Base-by-base conservation (phyloP, 2,888 invertebrate genomes). In the Koerneria pararmatus region DNA sequence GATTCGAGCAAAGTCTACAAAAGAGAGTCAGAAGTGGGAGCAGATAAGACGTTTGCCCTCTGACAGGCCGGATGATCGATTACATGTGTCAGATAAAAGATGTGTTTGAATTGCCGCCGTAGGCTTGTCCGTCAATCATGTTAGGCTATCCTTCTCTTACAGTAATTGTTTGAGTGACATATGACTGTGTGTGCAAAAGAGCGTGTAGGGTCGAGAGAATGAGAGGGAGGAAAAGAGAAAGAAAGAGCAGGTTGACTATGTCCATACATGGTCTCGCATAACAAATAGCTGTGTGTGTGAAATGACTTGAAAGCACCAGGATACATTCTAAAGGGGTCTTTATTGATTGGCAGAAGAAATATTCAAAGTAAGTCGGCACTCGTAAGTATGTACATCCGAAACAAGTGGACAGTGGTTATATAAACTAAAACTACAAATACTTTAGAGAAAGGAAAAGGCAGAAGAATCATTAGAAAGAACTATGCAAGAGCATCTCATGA, bases 51-150 rank as follows among this genome's bases (percentile, higher is more conserved):
- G n/a, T n/a, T n/a, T n/a, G n/a, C n/a, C n/a, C n/a, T n/a, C 34
- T 56, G 35, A 62, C 66, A 49, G 58, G 46, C n/a, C n/a, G 37
- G 41, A 64, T 67, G 70, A 70, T 70, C 65, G 70, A 70, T 65
- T 70, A 70, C 67, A 60, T 37, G 67, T 70, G 70, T 70, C 70
- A 67, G 67, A 70, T 67, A 67, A 67, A 70, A 70, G 67, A 67
- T 67, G 65, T 65, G 67, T 70, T 70, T 70, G 70, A 70, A 67
- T 65, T 63, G 61, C 67, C 69, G 69, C 69, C 69, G 56, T 69
- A 58, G 53, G n/a, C 60, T 63, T 64, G 61, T 63, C 70, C 54
- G 37, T 70, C 70, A 70, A 60, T 56, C 59, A 62, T 35, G n/a
- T 51, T 37, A 31, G 31, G 3, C 51, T 27, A 5, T 27, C 48